Percentiles rank a stretch among this genome's conserved stretches.
Evolutionary conservation across 2,888 invertebrate species (phyloP).

Genomic region (Plebejus melissa): DNA sequence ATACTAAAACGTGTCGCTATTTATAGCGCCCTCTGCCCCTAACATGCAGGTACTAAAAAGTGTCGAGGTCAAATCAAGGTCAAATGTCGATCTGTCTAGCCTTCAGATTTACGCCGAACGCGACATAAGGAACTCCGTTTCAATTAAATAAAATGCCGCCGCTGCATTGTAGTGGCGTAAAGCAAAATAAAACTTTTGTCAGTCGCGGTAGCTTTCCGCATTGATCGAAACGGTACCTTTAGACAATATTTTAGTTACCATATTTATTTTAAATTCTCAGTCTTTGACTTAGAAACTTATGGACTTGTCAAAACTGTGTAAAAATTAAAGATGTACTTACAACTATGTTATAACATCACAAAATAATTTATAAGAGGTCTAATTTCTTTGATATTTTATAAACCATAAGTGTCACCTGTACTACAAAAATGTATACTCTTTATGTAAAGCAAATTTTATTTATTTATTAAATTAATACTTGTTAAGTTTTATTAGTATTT

Average conservation of each 20-base stretch:
- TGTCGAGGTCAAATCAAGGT: no score
- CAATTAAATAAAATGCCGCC: no score
- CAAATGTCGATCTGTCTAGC: no score
- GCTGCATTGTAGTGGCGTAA: no score
- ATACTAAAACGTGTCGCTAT: no score
- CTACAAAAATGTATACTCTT: background rate
- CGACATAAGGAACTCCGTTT: no score
- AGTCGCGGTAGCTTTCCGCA: no score
- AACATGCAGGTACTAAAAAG: no score
- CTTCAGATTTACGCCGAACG: no score
- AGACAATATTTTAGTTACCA: constrained; percentile 22
- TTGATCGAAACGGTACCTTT: no score
- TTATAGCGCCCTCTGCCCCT: no score
- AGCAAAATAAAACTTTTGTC: no score
- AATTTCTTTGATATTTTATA: background rate
- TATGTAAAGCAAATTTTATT: background rate
- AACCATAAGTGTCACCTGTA: background rate
- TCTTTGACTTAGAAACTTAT: constrained; percentile 6
- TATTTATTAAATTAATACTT: constrained; percentile 1
- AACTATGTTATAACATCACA: background rate
- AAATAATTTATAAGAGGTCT: background rate
- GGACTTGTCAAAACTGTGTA: background rate
- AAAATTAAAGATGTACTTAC: background rate
- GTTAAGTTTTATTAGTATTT: constrained; percentile 14
- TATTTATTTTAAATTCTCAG: constrained; percentile 25